These are phyloP conservation scores for Borostomias antarcticus DNA, from an alignment of 2,797 vertebrate species.

Conservation along the genomic window DNA sequence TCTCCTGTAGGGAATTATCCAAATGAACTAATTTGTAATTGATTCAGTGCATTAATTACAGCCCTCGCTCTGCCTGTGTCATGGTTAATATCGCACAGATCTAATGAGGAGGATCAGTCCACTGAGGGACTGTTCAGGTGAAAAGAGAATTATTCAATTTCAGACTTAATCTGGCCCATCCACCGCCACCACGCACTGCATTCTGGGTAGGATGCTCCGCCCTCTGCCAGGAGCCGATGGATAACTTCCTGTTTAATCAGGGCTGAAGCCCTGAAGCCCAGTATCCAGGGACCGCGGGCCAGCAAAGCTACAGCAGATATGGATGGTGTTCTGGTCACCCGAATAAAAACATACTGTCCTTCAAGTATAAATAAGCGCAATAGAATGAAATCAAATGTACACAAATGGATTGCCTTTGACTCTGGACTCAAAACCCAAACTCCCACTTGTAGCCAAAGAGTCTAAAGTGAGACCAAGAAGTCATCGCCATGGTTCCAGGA, in stretches of 20 bases:
- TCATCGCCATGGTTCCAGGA: no score
- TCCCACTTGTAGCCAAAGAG: no score
- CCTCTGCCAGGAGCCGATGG: not conserved
- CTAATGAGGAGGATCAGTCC: constrained; percentile 71
- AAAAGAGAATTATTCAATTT: constrained; percentile 83
- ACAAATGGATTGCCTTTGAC: no score
- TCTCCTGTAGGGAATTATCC: constrained; percentile 77
- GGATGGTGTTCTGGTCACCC: not conserved
- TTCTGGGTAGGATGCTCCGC: constrained; percentile 32
- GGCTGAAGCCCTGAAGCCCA: not conserved
- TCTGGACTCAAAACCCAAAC: no score
- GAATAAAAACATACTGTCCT: not conserved
- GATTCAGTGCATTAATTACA: constrained; percentile 83
- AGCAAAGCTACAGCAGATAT: not conserved
- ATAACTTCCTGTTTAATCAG: not conserved
- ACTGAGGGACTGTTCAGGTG: constrained; percentile 72
- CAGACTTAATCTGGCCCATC: constrained; percentile 75
- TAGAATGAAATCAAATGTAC: no score
- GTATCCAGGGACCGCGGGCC: not conserved
- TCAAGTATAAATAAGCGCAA: no score
- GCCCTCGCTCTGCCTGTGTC: constrained; percentile 78
- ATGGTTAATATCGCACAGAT: constrained; percentile 81
- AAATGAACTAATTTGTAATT: constrained; percentile 84
- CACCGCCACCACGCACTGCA: constrained; percentile 62
- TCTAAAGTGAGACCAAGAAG: no score